phyloP scores from a whole-genome alignment of 2,113 vertebrate species.

The Entomyzon cyanotis region DNA sequence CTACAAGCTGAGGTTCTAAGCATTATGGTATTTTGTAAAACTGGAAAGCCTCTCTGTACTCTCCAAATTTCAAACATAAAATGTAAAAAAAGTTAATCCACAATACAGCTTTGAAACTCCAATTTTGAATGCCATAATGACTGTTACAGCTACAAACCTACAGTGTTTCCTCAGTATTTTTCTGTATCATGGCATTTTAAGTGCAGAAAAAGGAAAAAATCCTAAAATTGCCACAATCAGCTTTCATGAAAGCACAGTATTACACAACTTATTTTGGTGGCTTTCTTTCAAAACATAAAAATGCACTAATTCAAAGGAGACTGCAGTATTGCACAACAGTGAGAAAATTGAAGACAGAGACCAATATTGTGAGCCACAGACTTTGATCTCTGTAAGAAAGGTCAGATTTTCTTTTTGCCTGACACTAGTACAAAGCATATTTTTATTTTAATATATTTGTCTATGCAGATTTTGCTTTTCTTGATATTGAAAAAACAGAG shows the following conservation, averaged over 20 bases:
- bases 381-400: neutral
- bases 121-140: neutral
- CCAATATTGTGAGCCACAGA: neutral
- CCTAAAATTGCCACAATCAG: neutral
- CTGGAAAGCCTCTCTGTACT: neutral
- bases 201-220: neutral
- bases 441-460: neutral
- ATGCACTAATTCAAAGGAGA: neutral
- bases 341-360: slow-evolving; percentile 37
- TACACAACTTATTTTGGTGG: neutral
- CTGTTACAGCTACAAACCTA: neutral
- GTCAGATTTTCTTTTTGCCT: neutral
- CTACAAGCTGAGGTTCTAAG: neutral
- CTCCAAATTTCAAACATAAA: neutral
- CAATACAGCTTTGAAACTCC: neutral
- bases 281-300: neutral
- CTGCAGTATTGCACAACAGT: neutral
- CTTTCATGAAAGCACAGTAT: neutral
- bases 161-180: neutral
- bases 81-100: neutral
- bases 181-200: neutral
- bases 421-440: neutral
- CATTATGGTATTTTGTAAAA: neutral
- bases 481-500: neutral
- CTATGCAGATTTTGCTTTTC: neutral